Base-by-base conservation (phyloP, 2,888 invertebrate species). In the Chrysopilus asiliformis region DNA sequence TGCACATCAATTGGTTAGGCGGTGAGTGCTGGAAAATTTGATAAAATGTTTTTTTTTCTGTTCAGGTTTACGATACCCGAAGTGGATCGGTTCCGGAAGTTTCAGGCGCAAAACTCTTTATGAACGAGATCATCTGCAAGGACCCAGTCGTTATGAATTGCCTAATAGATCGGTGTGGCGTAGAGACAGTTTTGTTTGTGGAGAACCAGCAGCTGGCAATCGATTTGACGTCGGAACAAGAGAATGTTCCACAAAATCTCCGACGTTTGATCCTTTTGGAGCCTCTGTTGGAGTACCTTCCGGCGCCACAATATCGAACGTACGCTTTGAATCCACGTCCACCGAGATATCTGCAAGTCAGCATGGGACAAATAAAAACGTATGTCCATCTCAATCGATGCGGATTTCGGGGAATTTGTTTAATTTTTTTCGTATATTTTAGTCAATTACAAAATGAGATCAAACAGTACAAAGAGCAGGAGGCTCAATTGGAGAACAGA, bases 121-220 rank as follows among this genome's bases (percentile, higher is more conserved):
- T 84, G 34, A 75, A 86, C 51, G 68, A 78, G 41, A 68, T 94
- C 37, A 72, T 74, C 41, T 74, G 87, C 37, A 60, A 69, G 4
- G 79, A 90, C 65, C 72, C 81, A 0, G 73, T 85, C 10, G 76
- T 91, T 2, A 73, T 76, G 47, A 94, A 94, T 67, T 79, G 74
- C 53, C 68, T 94, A 19, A 81, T 94, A 37, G 93, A 94, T 66
- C 78, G 77, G 52, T 49, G 70, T 8, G 58, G 62, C 30, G 66
- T 87, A 34, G 93, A 94, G 64, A 68, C 68, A 32, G 70, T 86
- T 19, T 64, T 93, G 39, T 67, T 94, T 15, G 80, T 91, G 42
- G 53, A 55, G 15, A 48, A 52, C 19, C 53, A 58, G 63, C 67
- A 70, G 7, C 72, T 74, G 43, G 90, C 90, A 1, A 70, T 76